These are phyloP conservation scores for Archivesica marissinica DNA, from an alignment of 1,140 invertebrate species.

Conservation along the genomic window DNA sequence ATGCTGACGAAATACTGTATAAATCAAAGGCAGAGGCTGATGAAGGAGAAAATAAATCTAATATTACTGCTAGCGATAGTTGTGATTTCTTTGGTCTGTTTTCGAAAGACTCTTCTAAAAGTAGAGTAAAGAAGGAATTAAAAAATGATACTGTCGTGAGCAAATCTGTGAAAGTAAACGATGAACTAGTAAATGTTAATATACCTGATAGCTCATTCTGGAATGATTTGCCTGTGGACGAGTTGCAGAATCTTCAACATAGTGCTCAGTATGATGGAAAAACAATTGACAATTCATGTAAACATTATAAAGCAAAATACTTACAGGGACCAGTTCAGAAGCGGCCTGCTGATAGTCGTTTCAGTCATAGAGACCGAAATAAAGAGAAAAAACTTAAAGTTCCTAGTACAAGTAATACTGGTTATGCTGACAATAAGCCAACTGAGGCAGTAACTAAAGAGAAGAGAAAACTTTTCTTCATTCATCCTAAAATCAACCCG, in stretches of 20 bases:
- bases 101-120: neutral
- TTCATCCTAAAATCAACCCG: slow-evolving; percentile 76
- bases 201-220: slow-evolving; percentile 73
- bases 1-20: too few relatives aligned
- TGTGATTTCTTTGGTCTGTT: slow-evolving; percentile 16
- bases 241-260: slow-evolving; percentile 50
- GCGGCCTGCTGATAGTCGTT: neutral
- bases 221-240: slow-evolving; percentile 63
- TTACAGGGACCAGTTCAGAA: neutral
- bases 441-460: neutral
- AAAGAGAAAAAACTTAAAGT: neutral
- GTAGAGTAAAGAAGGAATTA: neutral
- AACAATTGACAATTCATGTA: neutral
- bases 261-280: neutral
- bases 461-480: slow-evolving; percentile 70
- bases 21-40: neutral
- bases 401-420: neutral
- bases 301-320: neutral
- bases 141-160: neutral
- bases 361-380: neutral
- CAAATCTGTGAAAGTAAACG: neutral
- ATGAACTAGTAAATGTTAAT: slow-evolving; percentile 32
- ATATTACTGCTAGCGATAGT: neutral
- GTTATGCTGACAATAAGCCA: neutral
- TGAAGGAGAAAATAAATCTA: neutral